Base-by-base conservation (phyloP, 2,888 invertebrate genomes). In the Acanthoscelides obtectus region DNA sequence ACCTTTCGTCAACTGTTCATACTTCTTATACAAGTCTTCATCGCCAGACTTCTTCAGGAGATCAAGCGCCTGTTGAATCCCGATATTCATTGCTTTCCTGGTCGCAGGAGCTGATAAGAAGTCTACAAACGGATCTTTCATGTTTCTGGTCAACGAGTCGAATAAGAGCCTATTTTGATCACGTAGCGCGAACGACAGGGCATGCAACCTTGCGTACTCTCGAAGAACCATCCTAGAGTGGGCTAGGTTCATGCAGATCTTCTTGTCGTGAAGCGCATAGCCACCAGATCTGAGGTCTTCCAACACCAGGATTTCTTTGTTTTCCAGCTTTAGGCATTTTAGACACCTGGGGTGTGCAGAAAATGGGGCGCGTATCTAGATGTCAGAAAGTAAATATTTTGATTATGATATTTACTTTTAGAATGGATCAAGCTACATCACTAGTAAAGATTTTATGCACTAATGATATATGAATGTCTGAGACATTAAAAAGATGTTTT, bases 201-300 rank as follows among this genome's bases (percentile, higher is more conserved):
- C 22, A 66, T 70, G 70, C 22, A 70, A n/a, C 3, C 27, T 65
- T n/a, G 70, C 70, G 27, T 66, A 70, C n/a, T 64, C 70, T 66
- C 27, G 25, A 0, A 70, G 27, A 8, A 70, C 66, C n/a, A 70
- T 4, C 17, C 66, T 66, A 8, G 22, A 25, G 20, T 70, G 70
- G 25, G 22, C 66, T 5, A 70, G 5, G 20, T 70, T 27, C 66
- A 66, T 66, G 3, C 25, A 12, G 22, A 8, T 27, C 17, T 2
- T 12, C 20, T 27, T 66, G 22, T 70, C 66, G 5, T 66, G 27
- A 4, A 66, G 25, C 20, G 6, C 27, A 17, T 70, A 70, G 0
- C 70, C 70, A n/a, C 20, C 12, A 3, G 12, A 17, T 20, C 21
- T 17, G 20, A 70, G 21, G 19, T 70, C 66, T 66, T 70, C 66